phyloP scores from a whole-genome alignment of 2,113 vertebrate species.

The Loxodonta africana region DNA sequence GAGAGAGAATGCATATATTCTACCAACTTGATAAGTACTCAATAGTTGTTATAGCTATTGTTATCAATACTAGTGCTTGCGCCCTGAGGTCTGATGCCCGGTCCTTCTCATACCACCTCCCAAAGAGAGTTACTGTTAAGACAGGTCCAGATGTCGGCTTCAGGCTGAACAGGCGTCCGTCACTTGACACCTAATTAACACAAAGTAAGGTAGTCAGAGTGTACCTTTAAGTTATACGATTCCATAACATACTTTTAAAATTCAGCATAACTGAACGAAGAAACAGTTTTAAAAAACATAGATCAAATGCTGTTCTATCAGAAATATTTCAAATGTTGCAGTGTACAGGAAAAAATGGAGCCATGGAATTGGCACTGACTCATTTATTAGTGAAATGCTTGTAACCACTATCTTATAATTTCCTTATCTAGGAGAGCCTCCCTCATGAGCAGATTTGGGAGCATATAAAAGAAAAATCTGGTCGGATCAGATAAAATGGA shows the following conservation, averaged over 20 bases:
- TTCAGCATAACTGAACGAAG: neutral
- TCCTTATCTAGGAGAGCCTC: neutral
- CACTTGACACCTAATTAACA: conserved; percentile 81
- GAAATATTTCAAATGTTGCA: neutral
- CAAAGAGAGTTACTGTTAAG: conserved; percentile 86
- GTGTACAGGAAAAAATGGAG: neutral
- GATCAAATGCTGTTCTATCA: neutral
- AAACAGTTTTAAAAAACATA: neutral
- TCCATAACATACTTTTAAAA: neutral
- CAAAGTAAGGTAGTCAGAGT: conserved; percentile 51
- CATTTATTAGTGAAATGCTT: neutral
- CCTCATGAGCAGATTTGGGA: neutral
- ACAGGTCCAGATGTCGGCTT: conserved; percentile 79
- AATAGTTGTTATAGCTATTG: neutral
- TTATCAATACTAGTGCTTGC: neutral
- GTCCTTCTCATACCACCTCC: conserved; percentile 86
- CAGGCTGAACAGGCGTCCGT: conserved; percentile 80
- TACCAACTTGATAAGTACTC: neutral
- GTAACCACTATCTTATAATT: neutral
- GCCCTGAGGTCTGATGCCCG: rapidly evolving
- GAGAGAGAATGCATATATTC: neutral
- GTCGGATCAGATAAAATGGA: neutral
- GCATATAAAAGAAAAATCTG: neutral
- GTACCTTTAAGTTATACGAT: neutral
- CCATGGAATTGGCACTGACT: neutral